Evolutionary conservation across 1,140 invertebrate genomes (phyloP).

Genomic region (Artemia franciscana): DNA sequence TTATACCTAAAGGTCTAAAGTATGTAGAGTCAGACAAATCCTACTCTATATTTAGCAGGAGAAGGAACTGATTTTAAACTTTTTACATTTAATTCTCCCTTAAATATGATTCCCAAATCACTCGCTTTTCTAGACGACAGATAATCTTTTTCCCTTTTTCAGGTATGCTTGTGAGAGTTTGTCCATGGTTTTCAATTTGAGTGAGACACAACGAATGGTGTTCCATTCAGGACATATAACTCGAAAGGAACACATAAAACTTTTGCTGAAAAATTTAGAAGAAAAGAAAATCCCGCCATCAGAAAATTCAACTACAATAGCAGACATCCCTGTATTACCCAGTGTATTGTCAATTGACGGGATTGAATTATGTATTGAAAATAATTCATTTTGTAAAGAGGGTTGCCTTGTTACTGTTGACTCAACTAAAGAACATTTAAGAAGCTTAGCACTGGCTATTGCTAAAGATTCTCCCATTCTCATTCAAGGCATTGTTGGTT

Average conservation of each 20-base stretch:
- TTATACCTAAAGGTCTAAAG: too few species aligned
- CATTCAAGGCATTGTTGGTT: constrained; percentile 71
- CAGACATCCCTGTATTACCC: background rate
- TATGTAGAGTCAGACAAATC: too few species aligned
- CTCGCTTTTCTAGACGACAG: too few species aligned
- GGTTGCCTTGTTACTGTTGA: constrained; percentile 27
- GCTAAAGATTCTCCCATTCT: constrained; percentile 49
- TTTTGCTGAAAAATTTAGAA: background rate
- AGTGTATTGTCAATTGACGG: background rate
- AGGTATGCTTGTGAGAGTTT: background rate
- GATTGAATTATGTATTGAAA: background rate
- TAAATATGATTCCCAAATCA: too few species aligned
- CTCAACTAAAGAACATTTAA: constrained; percentile 42
- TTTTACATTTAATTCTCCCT: too few species aligned
- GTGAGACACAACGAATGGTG: background rate
- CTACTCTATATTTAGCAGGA: too few species aligned
- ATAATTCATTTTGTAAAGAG: background rate
- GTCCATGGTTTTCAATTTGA: background rate
- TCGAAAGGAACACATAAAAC: background rate
- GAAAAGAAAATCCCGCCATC: background rate
- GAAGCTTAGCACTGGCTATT: constrained; percentile 45
- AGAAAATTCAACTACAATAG: background rate
- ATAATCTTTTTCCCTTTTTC: background rate
- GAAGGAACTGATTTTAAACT: too few species aligned
- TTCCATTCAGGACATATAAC: background rate